Evolutionary conservation across 2,113 vertebrate species (phyloP).

Genomic region (Hyperopisus bebe): DNA sequence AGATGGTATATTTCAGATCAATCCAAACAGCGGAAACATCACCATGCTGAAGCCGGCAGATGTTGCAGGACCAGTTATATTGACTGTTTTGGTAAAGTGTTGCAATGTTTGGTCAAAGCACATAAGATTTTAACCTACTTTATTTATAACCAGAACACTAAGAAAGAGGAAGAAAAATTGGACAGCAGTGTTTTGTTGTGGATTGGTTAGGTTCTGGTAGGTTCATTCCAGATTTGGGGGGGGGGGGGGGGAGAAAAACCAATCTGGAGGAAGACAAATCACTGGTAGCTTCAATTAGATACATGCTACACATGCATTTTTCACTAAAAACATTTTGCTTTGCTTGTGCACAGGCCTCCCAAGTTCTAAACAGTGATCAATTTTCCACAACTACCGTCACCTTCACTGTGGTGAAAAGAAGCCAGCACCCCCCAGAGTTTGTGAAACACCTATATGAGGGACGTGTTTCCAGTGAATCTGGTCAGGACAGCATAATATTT

Average conservation of each 20-base stretch:
- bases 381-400: slow-evolving; percentile 52
- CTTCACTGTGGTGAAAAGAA: slow-evolving; percentile 53
- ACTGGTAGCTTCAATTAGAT: background rate
- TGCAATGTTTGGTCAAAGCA: background rate
- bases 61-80: slow-evolving; percentile 30
- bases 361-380: slow-evolving; percentile 52
- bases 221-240: background rate
- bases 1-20: slow-evolving; percentile 48
- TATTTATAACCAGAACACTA: background rate
- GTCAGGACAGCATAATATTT: slow-evolving; percentile 45
- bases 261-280: background rate
- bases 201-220: background rate
- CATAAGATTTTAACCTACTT: background rate
- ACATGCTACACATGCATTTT: background rate
- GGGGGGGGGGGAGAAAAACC: background rate
- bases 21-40: slow-evolving; percentile 56
- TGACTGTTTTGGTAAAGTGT: slow-evolving; percentile 70
- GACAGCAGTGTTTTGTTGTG: background rate
- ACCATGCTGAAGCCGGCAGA: slow-evolving; percentile 56
- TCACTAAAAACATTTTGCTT: background rate
- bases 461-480: slow-evolving; percentile 27
- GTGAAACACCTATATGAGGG: slow-evolving; percentile 45
- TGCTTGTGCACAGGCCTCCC: slow-evolving; percentile 58
- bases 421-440: slow-evolving; percentile 52
- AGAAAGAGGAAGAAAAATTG: background rate